These are phyloP conservation scores for Hydrocynus forskahlii DNA, from an alignment of 2,797 vertebrate genomes.

Conservation along the genomic window DNA sequence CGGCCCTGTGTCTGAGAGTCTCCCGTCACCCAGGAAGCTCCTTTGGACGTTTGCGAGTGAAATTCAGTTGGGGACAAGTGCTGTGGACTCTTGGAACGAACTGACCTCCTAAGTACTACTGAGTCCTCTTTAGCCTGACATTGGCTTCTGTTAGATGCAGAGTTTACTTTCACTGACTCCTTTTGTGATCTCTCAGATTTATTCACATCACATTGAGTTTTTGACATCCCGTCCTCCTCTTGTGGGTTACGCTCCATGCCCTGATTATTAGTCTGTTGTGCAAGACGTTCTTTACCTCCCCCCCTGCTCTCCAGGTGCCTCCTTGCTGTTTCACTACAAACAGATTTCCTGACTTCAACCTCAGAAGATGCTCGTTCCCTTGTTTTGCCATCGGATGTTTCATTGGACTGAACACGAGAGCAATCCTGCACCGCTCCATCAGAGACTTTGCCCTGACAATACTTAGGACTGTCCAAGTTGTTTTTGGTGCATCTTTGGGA, in stretches of 20 bases:
- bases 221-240: constrained; percentile 50
- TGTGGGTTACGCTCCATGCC: constrained; percentile 62
- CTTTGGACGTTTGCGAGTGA: constrained; percentile 51
- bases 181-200: constrained; percentile 71
- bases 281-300: constrained; percentile 38
- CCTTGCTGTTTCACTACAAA: constrained; percentile 11
- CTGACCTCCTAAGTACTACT: constrained; percentile 71
- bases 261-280: constrained; percentile 52
- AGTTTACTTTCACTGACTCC: constrained; percentile 70
- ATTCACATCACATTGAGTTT: constrained; percentile 14
- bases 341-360: neutral
- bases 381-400: constrained; percentile 55
- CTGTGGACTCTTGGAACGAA: constrained; percentile 67
- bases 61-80: constrained; percentile 30
- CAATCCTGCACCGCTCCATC: constrained; percentile 30
- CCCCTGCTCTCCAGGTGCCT: constrained; percentile 39
- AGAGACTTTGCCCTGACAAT: constrained; percentile 43
- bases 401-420: constrained; percentile 40
- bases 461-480: constrained; percentile 38
- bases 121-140: constrained; percentile 57
- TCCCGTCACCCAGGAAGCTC: constrained; percentile 31
- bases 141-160: constrained; percentile 61
- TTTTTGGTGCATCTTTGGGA: constrained; percentile 49
- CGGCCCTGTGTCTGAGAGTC: constrained; percentile 36
- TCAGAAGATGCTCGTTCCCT: neutral